These are phyloP conservation scores for Alligator mississippiensis DNA, from an alignment of 2,113 vertebrate species.

Conservation along the genomic window DNA sequence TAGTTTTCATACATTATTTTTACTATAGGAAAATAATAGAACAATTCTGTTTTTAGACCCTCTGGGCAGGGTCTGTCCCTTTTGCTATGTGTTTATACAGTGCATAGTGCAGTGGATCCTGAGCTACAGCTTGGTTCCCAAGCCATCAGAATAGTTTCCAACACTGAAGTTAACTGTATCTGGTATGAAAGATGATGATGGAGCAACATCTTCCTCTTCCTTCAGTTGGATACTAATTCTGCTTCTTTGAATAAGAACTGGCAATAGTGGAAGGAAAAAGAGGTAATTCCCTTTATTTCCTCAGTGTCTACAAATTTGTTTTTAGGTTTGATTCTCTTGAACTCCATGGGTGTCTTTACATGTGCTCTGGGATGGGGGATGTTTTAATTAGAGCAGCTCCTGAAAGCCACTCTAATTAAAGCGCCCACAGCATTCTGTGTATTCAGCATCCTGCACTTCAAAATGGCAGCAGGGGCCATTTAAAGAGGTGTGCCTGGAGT, in stretches of 20 bases:
- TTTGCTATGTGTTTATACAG: background rate
- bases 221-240: background rate
- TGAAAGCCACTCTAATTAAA: background rate
- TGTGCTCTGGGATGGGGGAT: background rate
- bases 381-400: background rate
- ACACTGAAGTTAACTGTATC: background rate
- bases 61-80: background rate
- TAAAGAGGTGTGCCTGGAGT: too few species aligned
- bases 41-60: fast-evolving
- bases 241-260: background rate
- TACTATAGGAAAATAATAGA: background rate
- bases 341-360: background rate
- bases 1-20: background rate
- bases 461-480: too few species aligned
- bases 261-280: background rate
- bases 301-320: background rate
- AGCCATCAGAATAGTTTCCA: background rate
- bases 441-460: too few species aligned
- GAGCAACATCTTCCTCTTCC: background rate
- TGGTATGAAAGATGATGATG: fast-evolving
- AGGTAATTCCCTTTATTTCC: background rate
- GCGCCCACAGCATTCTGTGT: too few species aligned
- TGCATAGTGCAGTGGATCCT: background rate
- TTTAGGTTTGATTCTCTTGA: background rate
- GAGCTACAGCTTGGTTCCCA: background rate